Conservation (phyloP, 2,113 vertebrate species). For the Ctenodactylus gundi region DNA sequence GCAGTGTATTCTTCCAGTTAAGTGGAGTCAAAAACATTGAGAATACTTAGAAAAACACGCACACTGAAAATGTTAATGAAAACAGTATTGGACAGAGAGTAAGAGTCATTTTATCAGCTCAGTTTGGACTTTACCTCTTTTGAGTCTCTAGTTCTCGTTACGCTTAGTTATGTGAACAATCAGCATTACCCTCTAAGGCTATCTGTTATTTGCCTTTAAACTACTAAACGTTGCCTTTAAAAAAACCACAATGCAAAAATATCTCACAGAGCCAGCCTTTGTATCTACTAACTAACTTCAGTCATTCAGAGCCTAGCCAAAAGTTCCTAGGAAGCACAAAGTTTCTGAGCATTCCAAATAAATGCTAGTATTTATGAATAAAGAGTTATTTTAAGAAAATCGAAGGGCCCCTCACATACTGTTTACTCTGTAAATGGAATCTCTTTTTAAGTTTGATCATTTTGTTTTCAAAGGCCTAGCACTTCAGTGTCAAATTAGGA, state of each 20-base stretch:
- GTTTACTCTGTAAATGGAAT: constrained; percentile 56
- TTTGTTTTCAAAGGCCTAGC: constrained; percentile 51
- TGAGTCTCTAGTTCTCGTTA: not conserved
- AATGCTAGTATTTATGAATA: constrained; percentile 23
- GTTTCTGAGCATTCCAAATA: constrained; percentile 41
- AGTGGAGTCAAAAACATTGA: not conserved
- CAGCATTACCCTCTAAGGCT: not conserved
- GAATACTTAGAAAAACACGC: not conserved
- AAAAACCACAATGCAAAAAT: not conserved
- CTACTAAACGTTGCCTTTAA: constrained; percentile 8
- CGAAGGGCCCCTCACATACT: not conserved
- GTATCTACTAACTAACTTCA: not conserved
- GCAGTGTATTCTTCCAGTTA: not conserved
- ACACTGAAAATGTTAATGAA: not conserved
- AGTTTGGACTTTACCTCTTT: not conserved
- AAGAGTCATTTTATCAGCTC: not conserved
- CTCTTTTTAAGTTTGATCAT: constrained; percentile 54
- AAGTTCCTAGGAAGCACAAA: constrained; percentile 1
- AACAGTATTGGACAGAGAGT: not conserved
- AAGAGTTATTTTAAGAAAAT: constrained; percentile 36
- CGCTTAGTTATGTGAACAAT: not conserved
- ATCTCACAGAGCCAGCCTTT: not conserved
- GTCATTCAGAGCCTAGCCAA: not conserved
- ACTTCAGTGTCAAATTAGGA: constrained; percentile 50
- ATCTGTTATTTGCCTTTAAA: not conserved